These are phyloP conservation scores for Polyergus mexicanus DNA, from an alignment of 1,140 invertebrate species.

Conservation along the genomic window DNA sequence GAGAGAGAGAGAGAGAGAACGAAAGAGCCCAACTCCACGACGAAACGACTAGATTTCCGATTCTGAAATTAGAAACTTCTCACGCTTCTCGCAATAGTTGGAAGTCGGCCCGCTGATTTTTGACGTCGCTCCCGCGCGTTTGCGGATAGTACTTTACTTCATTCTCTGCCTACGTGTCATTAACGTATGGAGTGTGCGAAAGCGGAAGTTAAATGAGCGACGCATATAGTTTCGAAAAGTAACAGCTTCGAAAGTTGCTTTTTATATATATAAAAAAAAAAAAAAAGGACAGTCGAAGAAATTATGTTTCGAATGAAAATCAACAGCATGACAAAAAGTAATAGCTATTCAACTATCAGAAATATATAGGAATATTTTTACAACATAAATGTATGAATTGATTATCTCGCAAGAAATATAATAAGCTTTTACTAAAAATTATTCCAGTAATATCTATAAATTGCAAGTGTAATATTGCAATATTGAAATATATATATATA, in stretches of 20 bases:
- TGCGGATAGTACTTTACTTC: constrained; percentile 7
- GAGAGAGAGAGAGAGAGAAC: too few relatives aligned
- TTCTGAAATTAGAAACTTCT: constrained; percentile 47
- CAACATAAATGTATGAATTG: not conserved
- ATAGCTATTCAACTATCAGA: not conserved
- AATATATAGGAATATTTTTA: too few relatives aligned
- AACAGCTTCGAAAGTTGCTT: not conserved
- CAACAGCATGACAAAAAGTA: not conserved
- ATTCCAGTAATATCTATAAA: not conserved
- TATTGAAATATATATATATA: not conserved
- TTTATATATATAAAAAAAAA: not conserved
- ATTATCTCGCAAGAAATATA: not conserved
- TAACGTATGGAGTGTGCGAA: constrained; percentile 4
- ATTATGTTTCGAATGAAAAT: not conserved
- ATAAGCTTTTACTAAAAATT: not conserved
- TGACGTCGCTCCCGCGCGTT: constrained; percentile 17
- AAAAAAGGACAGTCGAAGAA: not conserved
- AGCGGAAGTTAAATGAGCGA: not conserved
- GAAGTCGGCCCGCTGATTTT: constrained; percentile 33
- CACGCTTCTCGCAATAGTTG: constrained; percentile 27
- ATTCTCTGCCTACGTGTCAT: constrained; percentile 9
- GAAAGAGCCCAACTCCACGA: not conserved
- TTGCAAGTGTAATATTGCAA: not conserved
- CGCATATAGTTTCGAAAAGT: not conserved
- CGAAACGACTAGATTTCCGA: constrained; percentile 40